phyloP scores from a whole-genome alignment of 2,113 vertebrate genomes.

The Oncorhynchus gorbuscha region DNA sequence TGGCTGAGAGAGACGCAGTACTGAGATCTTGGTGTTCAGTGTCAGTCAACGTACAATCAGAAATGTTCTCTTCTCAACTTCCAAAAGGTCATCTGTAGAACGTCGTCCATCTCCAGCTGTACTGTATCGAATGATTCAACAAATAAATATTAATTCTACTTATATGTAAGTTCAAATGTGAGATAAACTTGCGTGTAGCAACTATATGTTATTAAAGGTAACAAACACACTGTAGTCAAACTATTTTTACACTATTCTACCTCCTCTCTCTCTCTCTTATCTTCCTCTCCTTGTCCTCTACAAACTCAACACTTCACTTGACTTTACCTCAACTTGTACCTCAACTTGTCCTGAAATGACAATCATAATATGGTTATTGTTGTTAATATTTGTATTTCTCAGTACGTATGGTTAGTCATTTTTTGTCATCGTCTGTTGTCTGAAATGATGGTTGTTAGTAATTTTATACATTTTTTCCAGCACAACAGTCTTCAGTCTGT shows the following conservation, averaged over 20 bases:
- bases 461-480: conserved; percentile 15
- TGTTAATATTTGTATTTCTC: conserved; percentile 55
- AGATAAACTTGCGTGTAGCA: not conserved
- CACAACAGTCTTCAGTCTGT: no score
- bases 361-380: conserved; percentile 11
- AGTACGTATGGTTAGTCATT: conserved; percentile 46
- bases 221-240: conserved; percentile 13
- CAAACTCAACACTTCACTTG: conserved; percentile 4
- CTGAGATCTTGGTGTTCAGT: not conserved
- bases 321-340: conserved; percentile 2
- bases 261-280: not conserved
- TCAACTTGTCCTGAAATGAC: not conserved
- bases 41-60: conserved; percentile 23
- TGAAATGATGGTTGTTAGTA: conserved; percentile 41
- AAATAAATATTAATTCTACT: not conserved
- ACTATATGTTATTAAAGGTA: not conserved
- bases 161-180: not conserved
- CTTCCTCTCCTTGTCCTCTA: conserved; percentile 11
- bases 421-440: conserved; percentile 56
- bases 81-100: not conserved
- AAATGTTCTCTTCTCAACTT: not conserved
- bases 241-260: conserved; percentile 35
- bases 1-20: no score
- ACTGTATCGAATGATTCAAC: not conserved
- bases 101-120: not conserved